A percentile compares a stretch with the other conserved stretches of the same genome.
Conservation (phyloP, 1,140 invertebrate species). For the Lordiphosa clarofinis region DNA sequence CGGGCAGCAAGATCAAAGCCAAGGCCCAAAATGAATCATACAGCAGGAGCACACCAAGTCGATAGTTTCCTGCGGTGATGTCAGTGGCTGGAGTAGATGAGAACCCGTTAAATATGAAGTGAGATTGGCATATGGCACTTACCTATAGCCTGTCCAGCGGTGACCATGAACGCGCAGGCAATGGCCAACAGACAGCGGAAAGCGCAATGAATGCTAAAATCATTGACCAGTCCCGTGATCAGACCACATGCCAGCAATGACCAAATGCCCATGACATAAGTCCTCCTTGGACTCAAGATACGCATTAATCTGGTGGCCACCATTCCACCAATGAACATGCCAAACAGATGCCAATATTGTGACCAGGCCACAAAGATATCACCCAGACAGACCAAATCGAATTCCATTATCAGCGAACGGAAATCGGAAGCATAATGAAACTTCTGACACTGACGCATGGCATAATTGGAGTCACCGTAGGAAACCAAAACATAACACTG, state of each 20-base stretch:
- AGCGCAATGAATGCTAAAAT: slow-evolving; percentile 74
- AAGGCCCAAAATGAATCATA: slow-evolving; percentile 80
- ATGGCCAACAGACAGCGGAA: slow-evolving; percentile 73
- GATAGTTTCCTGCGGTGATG: slow-evolving; percentile 68
- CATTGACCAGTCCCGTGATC: slow-evolving; percentile 63
- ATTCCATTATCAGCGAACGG: slow-evolving; percentile 77
- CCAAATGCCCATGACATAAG: slow-evolving; percentile 71
- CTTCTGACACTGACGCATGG: slow-evolving; percentile 46
- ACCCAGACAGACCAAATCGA: slow-evolving; percentile 76
- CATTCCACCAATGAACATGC: slow-evolving; percentile 78
- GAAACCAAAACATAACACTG: slow-evolving; percentile 63
- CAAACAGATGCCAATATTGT: slow-evolving; percentile 80
- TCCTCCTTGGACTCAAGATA: slow-evolving; percentile 69
- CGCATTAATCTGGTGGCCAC: slow-evolving; percentile 75
- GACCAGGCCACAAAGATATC: slow-evolving; percentile 80
- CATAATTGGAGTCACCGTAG: slow-evolving; percentile 45
- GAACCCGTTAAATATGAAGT: background rate
- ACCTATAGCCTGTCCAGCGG: slow-evolving; percentile 74
- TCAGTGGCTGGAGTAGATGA: slow-evolving; percentile 62
- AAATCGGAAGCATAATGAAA: slow-evolving; percentile 58
- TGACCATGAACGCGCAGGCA: slow-evolving; percentile 75
- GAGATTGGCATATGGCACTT: slow-evolving; percentile 1
- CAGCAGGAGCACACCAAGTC: slow-evolving; percentile 58
- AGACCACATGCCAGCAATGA: slow-evolving; percentile 66
- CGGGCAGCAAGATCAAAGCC: slow-evolving; percentile 75